A percentile compares a stretch with the other conserved stretches of the same genome.
Evolutionary conservation across 1,140 invertebrate genomes (phyloP).

Genomic region (Elysia chlorotica): DNA sequence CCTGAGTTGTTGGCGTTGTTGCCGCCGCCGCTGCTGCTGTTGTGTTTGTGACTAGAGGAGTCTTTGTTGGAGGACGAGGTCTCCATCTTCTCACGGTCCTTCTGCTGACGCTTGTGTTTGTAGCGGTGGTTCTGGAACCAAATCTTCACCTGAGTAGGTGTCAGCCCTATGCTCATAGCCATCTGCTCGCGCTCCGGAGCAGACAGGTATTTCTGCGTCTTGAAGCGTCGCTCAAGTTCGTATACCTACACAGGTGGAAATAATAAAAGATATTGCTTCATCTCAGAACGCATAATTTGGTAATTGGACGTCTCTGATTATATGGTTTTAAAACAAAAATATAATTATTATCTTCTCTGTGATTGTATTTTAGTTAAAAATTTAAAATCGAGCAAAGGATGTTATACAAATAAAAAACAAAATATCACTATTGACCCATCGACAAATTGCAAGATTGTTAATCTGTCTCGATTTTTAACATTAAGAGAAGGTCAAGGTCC

Average conservation of each 20-base stretch:
- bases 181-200: constrained; percentile 95
- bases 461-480: too few species aligned
- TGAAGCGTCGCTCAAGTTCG: constrained; percentile 91
- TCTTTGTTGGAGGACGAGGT: constrained; percentile 18
- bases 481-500: too few species aligned
- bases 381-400: too few species aligned
- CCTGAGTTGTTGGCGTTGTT: constrained; percentile 4
- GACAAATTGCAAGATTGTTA: too few species aligned
- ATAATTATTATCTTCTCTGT: too few species aligned
- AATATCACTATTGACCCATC: too few species aligned
- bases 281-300: too few species aligned
- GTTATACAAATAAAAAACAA: too few species aligned
- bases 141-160: constrained; percentile 92
- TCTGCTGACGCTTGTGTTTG: constrained; percentile 71
- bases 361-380: too few species aligned
- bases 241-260: constrained; percentile 67
- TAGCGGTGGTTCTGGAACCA: constrained; percentile 87
- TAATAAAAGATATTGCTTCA: too few species aligned
- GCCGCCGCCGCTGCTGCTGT: constrained; percentile 1
- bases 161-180: constrained; percentile 88
- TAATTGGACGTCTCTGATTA: too few species aligned
- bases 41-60: constrained; percentile 11
- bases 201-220: constrained; percentile 93
- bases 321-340: too few species aligned
- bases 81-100: constrained; percentile 62